These are phyloP conservation scores for Eucera pruinosa DNA, from an alignment of 2,888 invertebrate genomes.

Conservation along the genomic window DNA sequence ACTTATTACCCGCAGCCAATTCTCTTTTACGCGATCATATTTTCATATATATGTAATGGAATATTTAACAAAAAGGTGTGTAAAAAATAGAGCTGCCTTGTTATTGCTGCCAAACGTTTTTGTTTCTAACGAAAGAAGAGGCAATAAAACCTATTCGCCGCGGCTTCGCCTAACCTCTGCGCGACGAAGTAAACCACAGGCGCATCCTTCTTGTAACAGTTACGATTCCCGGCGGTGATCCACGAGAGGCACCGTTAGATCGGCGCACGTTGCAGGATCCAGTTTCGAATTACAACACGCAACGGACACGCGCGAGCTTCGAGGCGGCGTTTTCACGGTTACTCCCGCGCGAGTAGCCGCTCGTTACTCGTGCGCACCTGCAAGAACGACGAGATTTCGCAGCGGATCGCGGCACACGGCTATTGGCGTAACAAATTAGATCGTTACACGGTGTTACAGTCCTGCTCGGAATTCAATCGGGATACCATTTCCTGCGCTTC, in stretches of 20 bases:
- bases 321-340: slow-evolving; percentile 35
- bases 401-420: slow-evolving; percentile 25
- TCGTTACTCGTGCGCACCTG: slow-evolving; percentile 35
- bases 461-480: slow-evolving; percentile 60
- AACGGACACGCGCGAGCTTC: neutral
- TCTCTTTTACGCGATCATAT: too few species aligned
- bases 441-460: slow-evolving; percentile 59
- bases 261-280: neutral
- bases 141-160: too few species aligned
- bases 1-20: too few species aligned
- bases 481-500: slow-evolving; percentile 48
- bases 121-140: too few species aligned
- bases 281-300: slow-evolving; percentile 25
- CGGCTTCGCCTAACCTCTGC: too few species aligned
- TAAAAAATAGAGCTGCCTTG: too few species aligned
- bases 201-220: slow-evolving; percentile 6
- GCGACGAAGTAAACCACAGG: neutral
- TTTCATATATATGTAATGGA: too few species aligned
- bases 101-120: too few species aligned
- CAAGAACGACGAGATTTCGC: slow-evolving; percentile 47
- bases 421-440: slow-evolving; percentile 63
- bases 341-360: slow-evolving; percentile 15
- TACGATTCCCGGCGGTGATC: slow-evolving; percentile 18
- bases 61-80: too few species aligned
- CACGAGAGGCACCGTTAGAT: slow-evolving; percentile 31